These are phyloP conservation scores for Nesogale talazaci DNA, from an alignment of 2,113 vertebrate genomes.

Conservation along the genomic window DNA sequence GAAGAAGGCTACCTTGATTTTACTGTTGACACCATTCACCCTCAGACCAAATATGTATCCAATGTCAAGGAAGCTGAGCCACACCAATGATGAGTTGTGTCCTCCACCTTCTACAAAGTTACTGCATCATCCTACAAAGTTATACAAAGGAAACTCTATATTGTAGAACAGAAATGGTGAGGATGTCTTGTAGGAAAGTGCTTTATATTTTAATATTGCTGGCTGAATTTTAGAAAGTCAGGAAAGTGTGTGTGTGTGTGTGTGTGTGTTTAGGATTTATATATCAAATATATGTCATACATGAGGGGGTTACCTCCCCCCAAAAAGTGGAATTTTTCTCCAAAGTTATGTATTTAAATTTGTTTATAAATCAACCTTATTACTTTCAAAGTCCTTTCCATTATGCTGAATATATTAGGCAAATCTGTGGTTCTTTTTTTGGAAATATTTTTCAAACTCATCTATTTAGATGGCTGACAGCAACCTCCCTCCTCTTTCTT, in stretches of 20 bases:
- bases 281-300: too few species aligned
- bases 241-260: background rate
- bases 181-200: background rate
- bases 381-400: too few species aligned
- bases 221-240: background rate
- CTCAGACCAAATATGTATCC: background rate
- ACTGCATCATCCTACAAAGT: background rate
- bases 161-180: accelerated
- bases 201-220: background rate
- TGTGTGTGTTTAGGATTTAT: background rate
- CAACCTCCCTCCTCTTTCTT: too few species aligned
- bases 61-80: background rate
- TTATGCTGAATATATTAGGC: too few species aligned
- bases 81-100: background rate
- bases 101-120: background rate
- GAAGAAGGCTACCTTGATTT: background rate
- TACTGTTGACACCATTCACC: accelerated
- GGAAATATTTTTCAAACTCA: too few species aligned
- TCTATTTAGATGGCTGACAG: too few species aligned
- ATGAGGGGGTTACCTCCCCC: too few species aligned
- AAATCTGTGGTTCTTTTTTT: too few species aligned
- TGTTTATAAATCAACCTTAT: too few species aligned
- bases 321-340: too few species aligned
- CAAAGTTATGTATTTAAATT: too few species aligned
- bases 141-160: background rate